Evolutionary conservation across 2,113 vertebrate species (phyloP), one percentile per base, ranked within the genome.

Genomic region (Orcinus orca): DNA sequence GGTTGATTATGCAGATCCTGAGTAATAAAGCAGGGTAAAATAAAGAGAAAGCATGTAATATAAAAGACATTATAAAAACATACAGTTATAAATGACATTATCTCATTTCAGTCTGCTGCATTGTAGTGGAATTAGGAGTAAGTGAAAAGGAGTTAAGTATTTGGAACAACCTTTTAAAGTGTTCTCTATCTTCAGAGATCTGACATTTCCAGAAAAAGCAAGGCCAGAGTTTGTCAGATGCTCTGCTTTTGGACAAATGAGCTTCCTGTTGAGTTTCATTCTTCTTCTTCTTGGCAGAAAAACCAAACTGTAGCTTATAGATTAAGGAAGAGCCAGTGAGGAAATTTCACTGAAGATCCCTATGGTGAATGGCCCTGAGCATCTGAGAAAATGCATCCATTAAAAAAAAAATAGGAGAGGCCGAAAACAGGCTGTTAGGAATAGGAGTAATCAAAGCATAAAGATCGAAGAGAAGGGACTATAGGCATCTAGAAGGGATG

Each of bases 231-330:
- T 90, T 96, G 58, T 96, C 58, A 71, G 71, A 71, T 67, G 31
- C 47, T 71, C 65, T 65, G 29, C 33, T 93, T 96, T 90, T 90
- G 67, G 67, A 74, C 41, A 95, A 91, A 96, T 33, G 23, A 96
- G 53, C 53, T 81, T 90, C 82, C 60, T 31, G 68, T 38, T 95
- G 77, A 93, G 60, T 96, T 96, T 88, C n/a, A 20, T 80, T 88
- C 88, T 85, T 47, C 21, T 79, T 90, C 18, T 79, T 90, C 58
- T 92, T 95, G 73, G 23, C 50, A 96, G 76, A 70, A 93, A 96
- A 95, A 93, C 60, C 63, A 85, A 94, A 80, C 70, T 84, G 6
- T 73, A 88, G 21, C 53, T 77, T 77, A 70, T 63, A 91, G 82
- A 95, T 91, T 93, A 77, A 62, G 58, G 88, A 9, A 84, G 11